A percentile compares a stretch with the other conserved stretches of the same genome.
Conservation (phyloP, 2,113 vertebrate species). For the Tiliqua scincoides region DNA sequence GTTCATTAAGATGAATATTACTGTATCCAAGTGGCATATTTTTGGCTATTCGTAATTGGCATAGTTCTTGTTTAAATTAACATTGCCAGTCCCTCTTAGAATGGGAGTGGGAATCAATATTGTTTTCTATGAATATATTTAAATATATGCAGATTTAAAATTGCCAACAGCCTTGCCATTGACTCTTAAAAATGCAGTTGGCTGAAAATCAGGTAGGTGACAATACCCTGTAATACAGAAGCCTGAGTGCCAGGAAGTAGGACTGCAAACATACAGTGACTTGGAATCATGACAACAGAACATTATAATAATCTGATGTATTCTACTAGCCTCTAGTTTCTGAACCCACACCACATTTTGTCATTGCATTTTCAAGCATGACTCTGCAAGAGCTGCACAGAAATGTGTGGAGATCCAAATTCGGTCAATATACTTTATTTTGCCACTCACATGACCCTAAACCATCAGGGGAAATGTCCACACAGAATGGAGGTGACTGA, state of each 20-base stretch:
- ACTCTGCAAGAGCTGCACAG: background rate
- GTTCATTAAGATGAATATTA: background rate
- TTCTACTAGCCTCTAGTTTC: background rate
- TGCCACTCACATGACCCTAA: background rate
- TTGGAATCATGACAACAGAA: background rate
- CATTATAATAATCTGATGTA: background rate
- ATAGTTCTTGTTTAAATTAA: background rate
- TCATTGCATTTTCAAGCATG: background rate
- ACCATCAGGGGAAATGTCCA: background rate
- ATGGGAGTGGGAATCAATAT: background rate
- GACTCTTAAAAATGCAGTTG: background rate
- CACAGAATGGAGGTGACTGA: background rate
- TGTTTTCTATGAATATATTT: background rate
- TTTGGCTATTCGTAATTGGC: background rate
- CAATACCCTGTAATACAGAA: background rate
- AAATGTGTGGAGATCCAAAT: background rate
- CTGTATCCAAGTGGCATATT: background rate
- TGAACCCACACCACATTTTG: background rate
- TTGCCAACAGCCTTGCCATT: background rate
- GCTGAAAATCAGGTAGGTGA: background rate
- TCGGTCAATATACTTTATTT: background rate
- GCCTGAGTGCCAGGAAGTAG: background rate
- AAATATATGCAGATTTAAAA: background rate
- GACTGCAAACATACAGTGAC: background rate
- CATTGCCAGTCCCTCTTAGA: background rate